Evolutionary conservation across 2,113 vertebrate genomes (phyloP), one percentile per base, ranked within the genome.

Genomic region (Tautogolabrus adspersus): DNA sequence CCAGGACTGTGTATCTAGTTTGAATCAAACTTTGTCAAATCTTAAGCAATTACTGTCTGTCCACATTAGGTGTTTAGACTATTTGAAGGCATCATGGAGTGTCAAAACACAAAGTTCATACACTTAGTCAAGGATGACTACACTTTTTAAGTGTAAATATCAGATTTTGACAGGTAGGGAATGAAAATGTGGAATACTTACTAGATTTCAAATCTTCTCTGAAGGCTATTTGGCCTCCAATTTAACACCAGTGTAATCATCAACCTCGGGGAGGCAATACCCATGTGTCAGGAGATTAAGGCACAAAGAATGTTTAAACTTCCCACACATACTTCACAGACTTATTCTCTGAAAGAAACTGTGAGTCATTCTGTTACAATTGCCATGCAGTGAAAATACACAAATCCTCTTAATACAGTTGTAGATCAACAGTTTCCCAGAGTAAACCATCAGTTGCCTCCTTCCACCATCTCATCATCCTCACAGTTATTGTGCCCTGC

Each of bases 381-480:
- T 64, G 12, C 47, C 72, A 70, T 38, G 21, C 65, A 38, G 68
- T 44, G 7, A 75, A 68, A 84, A 66, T 38, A 7, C 22, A n/a
- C 59, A 15, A 46, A 60, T 3, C 55, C 3, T 21, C 4, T 18
- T 56, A 60, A 66, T 68, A 65, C 11, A 54, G 4, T 34, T 34
- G 30, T 34, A 5, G 30, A 34, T 62, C 18, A 30, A 71, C 30
- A 10, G 47, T 37, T 49, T 81, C 1, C 8, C 23, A 26, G 8
- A 30, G 26, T 10, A 62, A 66, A 68, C 57, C 81, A 79, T 21
- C 21, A 66, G 56, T 78, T 77, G 76, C 84, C 88, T 91, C 87
- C 89, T 88, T 85, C 80, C 83, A 77, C 88, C 92, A 89, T 92
- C 89, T 91, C 88, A 71, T 91, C 88, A 90, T 88, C 84, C 88